Evolutionary conservation across 2,888 invertebrate species (phyloP).

Genomic region (Exephanes ischioxanthus): DNA sequence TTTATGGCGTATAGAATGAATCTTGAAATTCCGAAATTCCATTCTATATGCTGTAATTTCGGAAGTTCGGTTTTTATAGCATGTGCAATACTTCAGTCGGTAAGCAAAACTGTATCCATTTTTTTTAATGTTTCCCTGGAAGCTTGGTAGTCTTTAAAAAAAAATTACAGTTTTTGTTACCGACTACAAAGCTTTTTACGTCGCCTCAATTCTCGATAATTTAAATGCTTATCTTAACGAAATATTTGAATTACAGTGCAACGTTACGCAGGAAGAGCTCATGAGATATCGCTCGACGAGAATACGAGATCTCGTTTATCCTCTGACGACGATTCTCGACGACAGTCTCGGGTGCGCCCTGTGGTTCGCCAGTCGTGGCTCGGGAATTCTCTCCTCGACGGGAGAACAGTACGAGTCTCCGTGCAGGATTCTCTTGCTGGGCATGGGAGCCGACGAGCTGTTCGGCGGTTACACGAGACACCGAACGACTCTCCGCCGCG

Average conservation of each 20-base stretch:
- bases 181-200: too few relatives aligned
- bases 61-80: too few relatives aligned
- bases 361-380: constrained; percentile 97
- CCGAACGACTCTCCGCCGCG: constrained; percentile 89
- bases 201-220: too few relatives aligned
- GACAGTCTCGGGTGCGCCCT: constrained; percentile 98
- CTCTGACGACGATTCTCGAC: constrained; percentile 95
- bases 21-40: too few relatives aligned
- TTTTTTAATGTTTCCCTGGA: too few relatives aligned
- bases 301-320: constrained; percentile 93
- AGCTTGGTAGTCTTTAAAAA: too few relatives aligned
- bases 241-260: constrained; percentile 85
- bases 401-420: constrained; percentile 86
- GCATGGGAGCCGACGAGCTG: constrained; percentile 99
- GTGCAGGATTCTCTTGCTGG: constrained; percentile 92
- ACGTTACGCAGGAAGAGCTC: constrained; percentile 90
- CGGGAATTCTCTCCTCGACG: constrained; percentile 84
- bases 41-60: too few relatives aligned
- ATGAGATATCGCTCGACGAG: constrained; percentile 86
- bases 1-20: too few relatives aligned
- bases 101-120: too few relatives aligned
- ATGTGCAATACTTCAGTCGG: too few relatives aligned
- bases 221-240: constrained; percentile 20
- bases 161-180: too few relatives aligned
- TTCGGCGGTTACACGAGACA: constrained; percentile 98